Base-by-base conservation (phyloP, 2,888 invertebrate species). In the Atrina japonica region DNA sequence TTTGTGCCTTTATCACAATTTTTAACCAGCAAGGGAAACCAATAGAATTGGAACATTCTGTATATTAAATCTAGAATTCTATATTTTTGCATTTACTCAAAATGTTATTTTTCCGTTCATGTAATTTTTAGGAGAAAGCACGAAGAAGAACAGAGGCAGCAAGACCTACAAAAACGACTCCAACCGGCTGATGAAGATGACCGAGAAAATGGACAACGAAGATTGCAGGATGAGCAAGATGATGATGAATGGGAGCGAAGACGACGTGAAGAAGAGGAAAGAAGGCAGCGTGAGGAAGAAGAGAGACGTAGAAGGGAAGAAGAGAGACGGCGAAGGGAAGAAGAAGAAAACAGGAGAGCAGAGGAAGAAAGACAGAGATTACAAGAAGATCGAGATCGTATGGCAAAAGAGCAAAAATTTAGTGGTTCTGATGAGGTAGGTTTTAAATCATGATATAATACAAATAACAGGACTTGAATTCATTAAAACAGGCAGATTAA, bases 351-450 rank as follows among this genome's bases (percentile, higher is more conserved):
- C 29, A 35, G 41, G 27, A 64, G 64, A 21, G 40, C 27, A 23
- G 60, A 61, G 27, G 60, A 61, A 40, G 64, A 68, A 60, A 67
- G 67, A 35, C 59, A 55, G 16, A 64, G 64, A 66, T 73, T 30
- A 66, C 59, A 45, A 64, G 35, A 35, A 11, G 35, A 35, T 35
- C 55, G 49, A 59, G 69, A 45, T 50, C 53, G 2, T 66, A 76
- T 25, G 63, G 70, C 23, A 70, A 79, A 14, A 55, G 69, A 69
- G 64, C 73, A 70, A 67, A 73, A 64, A 55, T 60, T 75, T 27
- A 73, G 77, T 23, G 73, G 71, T 49, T 78, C 79, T 49, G 82
- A 82, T 64, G 79, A 80, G 73, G 82, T 82, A 49, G 66, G 70
- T 35, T 35, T n/a, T n/a, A n/a, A n/a, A n/a, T n/a, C n/a, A n/a